phyloP scores from a whole-genome alignment of 2,888 invertebrate genomes.

The Myathropa florea region DNA sequence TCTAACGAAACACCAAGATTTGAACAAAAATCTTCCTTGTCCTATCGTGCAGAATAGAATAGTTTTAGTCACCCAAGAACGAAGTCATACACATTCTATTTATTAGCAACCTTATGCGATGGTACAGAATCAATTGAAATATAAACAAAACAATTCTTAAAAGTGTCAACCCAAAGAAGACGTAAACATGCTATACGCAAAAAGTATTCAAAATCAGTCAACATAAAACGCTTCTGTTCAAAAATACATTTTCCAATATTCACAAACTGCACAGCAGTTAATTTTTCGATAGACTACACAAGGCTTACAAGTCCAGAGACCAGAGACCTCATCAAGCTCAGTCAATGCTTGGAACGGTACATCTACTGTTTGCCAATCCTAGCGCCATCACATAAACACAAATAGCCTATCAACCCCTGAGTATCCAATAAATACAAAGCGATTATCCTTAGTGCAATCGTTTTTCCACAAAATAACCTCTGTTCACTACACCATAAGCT shows the following conservation, averaged over 20 bases:
- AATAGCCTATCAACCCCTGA: slow-evolving; percentile 37
- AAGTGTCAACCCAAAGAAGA: no score
- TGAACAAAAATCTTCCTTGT: no score
- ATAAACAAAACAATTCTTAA: no score
- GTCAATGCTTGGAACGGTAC: background rate
- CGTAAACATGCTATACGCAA: no score
- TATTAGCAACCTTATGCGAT: no score
- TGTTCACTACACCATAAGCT: slow-evolving; percentile 37
- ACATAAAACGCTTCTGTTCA: background rate
- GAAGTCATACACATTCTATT: no score
- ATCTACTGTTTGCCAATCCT: background rate
- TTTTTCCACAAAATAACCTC: slow-evolving; percentile 42
- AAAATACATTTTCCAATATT: background rate
- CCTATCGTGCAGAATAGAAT: no score
- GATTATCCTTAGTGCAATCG: slow-evolving; percentile 62
- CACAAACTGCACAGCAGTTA: background rate
- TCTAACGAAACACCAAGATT: no score
- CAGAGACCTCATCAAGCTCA: background rate
- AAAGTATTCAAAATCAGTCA: no score
- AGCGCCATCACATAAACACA: slow-evolving; percentile 19
- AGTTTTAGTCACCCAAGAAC: no score
- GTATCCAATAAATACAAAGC: slow-evolving; percentile 43
- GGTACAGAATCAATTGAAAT: no score
- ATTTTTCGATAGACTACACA: slow-evolving; percentile 22
- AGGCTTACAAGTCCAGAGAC: slow-evolving; percentile 16